A percentile compares a stretch with the other conserved stretches of the same genome.
Evolutionary conservation across 2,797 vertebrate species (phyloP).

Genomic region (Helicolenus hilgendorfi): DNA sequence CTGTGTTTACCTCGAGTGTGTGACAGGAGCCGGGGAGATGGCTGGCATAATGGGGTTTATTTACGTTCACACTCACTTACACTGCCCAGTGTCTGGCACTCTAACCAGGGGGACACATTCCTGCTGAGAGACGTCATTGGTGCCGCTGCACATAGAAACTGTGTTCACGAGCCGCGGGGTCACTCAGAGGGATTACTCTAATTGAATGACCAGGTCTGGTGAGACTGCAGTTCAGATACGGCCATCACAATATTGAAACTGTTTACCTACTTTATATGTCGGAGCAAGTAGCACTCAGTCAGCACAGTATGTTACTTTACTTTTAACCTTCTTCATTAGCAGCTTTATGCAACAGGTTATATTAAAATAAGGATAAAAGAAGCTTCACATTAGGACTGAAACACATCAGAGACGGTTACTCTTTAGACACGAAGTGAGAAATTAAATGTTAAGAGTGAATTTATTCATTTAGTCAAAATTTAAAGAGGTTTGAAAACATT

Average conservation of each 20-base stretch:
- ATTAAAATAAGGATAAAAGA: neutral
- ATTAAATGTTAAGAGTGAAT: neutral
- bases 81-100: conserved; percentile 95
- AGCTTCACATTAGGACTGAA: neutral
- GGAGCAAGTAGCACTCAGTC: conserved; percentile 5
- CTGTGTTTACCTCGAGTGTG: conserved; percentile 96
- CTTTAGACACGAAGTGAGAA: neutral
- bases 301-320: conserved; percentile 13
- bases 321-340: neutral
- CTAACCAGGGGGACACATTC: conserved; percentile 93
- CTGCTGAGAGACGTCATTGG: conserved; percentile 92
- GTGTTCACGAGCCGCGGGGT: conserved; percentile 75
- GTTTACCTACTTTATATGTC: conserved; percentile 42
- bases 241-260: conserved; percentile 40
- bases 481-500: neutral
- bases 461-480: neutral
- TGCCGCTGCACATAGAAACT: conserved; percentile 74
- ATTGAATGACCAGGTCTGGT: conserved; percentile 51
- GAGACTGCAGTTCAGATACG: conserved; percentile 61
- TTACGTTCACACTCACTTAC: conserved; percentile 96
- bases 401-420: neutral
- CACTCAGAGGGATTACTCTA: conserved; percentile 76
- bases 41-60: conserved; percentile 97
- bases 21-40: conserved; percentile 95
- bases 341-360: neutral